phyloP scores from a whole-genome alignment of 2,888 invertebrate genomes.

The Carterocephalus palaemon region DNA sequence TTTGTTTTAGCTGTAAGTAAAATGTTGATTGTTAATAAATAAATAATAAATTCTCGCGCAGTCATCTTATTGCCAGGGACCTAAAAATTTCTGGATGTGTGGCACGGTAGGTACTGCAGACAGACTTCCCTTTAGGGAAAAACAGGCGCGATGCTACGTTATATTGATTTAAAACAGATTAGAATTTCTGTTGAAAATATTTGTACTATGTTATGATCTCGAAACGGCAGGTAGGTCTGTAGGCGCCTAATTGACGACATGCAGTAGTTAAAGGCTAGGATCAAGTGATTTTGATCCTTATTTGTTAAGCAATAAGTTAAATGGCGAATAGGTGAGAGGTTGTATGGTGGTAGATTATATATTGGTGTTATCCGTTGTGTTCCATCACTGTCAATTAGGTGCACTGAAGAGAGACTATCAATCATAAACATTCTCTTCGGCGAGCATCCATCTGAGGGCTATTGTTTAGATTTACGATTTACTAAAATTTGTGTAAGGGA shows the following conservation, averaged over 20 bases:
- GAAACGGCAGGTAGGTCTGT: neutral
- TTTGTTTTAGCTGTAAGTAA: no score
- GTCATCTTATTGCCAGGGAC: no score
- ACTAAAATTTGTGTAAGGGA: conserved; percentile 10
- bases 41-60: no score
- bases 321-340: conserved; percentile 18
- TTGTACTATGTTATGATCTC: neutral
- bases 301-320: conserved; percentile 21
- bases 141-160: no score
- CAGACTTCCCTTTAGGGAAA: no score
- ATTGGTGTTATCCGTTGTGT: conserved; percentile 54
- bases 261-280: neutral
- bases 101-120: no score
- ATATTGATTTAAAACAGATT: conserved; percentile 3
- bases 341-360: conserved; percentile 35
- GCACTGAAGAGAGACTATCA: conserved; percentile 71
- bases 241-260: no score
- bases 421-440: conserved; percentile 60
- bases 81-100: no score
- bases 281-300: conserved; percentile 4
- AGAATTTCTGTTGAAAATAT: conserved; percentile 5
- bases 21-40: no score
- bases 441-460: conserved; percentile 53
- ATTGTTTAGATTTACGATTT: conserved; percentile 41
- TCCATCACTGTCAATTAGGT: conserved; percentile 78